These are phyloP conservation scores for Zaprionus camerounensis DNA, from an alignment of 1,140 invertebrate genomes.

Conservation along the genomic window DNA sequence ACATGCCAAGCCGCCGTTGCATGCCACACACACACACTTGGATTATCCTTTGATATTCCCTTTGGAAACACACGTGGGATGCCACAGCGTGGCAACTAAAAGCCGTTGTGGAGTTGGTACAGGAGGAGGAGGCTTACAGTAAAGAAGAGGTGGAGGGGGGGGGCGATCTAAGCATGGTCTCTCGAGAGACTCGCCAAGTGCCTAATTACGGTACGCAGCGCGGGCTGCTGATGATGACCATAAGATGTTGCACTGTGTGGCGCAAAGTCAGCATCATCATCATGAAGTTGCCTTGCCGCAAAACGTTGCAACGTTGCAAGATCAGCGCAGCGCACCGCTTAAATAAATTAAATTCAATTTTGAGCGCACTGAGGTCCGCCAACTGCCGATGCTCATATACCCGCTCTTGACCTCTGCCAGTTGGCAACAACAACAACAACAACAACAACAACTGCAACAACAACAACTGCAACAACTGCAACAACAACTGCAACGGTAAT, in stretches of 20 bases:
- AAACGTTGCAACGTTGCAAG: constrained; percentile 13
- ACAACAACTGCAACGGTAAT: constrained; percentile 65
- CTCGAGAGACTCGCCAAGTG: not conserved
- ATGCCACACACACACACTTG: not conserved
- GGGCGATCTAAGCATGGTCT: not conserved
- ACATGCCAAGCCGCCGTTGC: not conserved
- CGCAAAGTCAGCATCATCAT: not conserved
- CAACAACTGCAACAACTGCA: constrained; percentile 22
- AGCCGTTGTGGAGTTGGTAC: not conserved
- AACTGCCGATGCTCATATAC: constrained; percentile 51
- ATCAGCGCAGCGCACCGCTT: constrained; percentile 20
- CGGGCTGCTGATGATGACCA: constrained; percentile 1
- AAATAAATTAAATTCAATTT: constrained; percentile 81
- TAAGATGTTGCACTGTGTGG: constrained; percentile 2
- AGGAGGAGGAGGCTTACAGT: not conserved
- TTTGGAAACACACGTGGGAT: not conserved
- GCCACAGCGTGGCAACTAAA: no score
- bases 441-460: constrained; percentile 6
- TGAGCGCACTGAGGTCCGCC: constrained; percentile 49
- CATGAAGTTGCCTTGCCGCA: constrained; percentile 10
- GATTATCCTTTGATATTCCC: not conserved
- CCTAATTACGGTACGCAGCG: constrained; percentile 29
- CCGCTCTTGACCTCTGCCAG: constrained; percentile 44
- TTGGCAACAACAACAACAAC: constrained; percentile 23
- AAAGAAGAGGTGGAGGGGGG: not conserved